Evolutionary conservation across 2,797 vertebrate species (phyloP), one percentile per base, ranked within the genome.

Genomic region (Gymnothorax javanicus): DNA sequence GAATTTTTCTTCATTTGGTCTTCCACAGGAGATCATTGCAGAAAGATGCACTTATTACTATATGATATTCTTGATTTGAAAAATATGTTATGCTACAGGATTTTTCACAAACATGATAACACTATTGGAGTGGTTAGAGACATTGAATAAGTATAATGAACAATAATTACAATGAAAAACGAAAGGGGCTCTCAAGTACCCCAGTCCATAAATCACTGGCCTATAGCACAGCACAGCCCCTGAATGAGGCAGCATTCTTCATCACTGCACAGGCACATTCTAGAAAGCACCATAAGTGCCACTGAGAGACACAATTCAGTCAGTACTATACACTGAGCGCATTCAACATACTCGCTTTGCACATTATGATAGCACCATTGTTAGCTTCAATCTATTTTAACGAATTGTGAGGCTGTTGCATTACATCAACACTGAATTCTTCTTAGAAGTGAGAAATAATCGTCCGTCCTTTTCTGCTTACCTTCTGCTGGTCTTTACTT

Each of bases 401-500:
- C 12, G 7, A 81, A 81, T 23, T 23, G 54, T 52, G 15, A 56
- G 77, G 77, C 52, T 81, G 50, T 56, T 54, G 43, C 50, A 54
- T 25, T 23, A 43, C 77, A 79, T 17, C 54, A 79, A 79, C 50
- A 8, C 6, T 17, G 52, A 7, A 3, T 52, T 81, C 52, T n/a
- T 52, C 43, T 4, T 81, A 81, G 50, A 20, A 81, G 9, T 81
- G 7, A 81, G n/a, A 81, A 11, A 25, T 7, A 43, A 52, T 12
- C 15, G 50, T 84, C 52, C 15, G 23, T 77, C 52, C 17, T 71
- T 56, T 79, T 3, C 5, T 84, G 57, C 92, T 93, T 94, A 98
- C 98, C 97, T 95, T 97, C 90, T 95, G 95, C 88, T 96, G 91
- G 89, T 98, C 95, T 43, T 96, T 97, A 25, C 89, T 97, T 94